Percentiles rank a stretch among this genome's conserved stretches.
Evolutionary conservation across 1,140 invertebrate genomes (phyloP).

Genomic region (Cydia strobilella): DNA sequence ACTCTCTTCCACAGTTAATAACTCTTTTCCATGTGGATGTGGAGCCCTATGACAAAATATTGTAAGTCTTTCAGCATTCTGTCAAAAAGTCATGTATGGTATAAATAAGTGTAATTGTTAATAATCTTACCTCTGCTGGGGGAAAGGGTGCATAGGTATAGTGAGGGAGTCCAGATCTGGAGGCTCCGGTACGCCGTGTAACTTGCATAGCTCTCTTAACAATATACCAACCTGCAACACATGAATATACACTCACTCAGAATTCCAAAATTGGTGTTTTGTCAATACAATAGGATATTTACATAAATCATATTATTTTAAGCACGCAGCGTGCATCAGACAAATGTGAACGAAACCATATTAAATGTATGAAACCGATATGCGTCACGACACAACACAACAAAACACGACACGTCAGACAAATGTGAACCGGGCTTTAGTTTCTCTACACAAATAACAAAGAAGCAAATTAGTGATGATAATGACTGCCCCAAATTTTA

Average conservation of each 20-base stretch:
- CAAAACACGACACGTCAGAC: too few species aligned
- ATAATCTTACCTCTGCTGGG: conserved; percentile 62
- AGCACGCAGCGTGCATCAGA: too few species aligned
- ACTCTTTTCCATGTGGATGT: too few species aligned
- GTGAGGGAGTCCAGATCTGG: conserved; percentile 90
- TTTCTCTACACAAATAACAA: not conserved
- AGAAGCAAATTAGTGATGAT: conserved; percentile 9
- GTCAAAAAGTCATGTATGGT: too few species aligned
- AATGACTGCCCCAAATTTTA: not conserved
- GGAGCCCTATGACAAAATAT: too few species aligned
- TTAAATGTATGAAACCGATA: too few species aligned
- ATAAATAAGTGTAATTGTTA: conserved; percentile 1
- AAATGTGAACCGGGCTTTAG: too few species aligned
- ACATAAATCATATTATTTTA: not conserved
- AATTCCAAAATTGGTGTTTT: too few species aligned
- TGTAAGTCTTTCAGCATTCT: too few species aligned
- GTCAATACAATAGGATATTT: not conserved
- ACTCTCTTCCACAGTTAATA: too few species aligned
- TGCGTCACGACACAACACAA: too few species aligned
- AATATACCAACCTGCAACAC: conserved; percentile 90
- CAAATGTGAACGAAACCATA: too few species aligned
- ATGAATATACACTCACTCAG: conserved; percentile 12
- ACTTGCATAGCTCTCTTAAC: conserved; percentile 92
- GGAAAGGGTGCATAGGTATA: conserved; percentile 81
- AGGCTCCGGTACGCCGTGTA: conserved; percentile 91